phyloP scores from a whole-genome alignment of 2,113 vertebrate species.

The Rhynchomys soricoides region DNA sequence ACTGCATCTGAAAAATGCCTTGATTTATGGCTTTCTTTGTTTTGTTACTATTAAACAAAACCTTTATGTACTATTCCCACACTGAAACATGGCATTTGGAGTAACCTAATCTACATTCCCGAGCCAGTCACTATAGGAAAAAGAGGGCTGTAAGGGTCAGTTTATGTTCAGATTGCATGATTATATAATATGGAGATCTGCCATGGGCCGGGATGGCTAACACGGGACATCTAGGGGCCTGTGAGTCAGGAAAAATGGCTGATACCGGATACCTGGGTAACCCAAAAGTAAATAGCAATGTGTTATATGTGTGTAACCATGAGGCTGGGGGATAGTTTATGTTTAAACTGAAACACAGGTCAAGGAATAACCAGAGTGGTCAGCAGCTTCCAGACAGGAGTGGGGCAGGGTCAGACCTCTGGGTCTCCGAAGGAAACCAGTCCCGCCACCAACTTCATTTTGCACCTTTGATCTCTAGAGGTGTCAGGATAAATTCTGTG shows the following conservation, averaged over 20 bases:
- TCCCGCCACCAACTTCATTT: background rate
- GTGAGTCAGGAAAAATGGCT: background rate
- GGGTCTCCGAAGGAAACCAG: no score
- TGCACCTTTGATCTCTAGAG: background rate
- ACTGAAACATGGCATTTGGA: background rate
- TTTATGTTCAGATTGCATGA: background rate
- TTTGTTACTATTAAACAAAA: background rate
- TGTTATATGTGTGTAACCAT: background rate
- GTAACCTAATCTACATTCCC: background rate
- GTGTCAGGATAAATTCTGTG: background rate
- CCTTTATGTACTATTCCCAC: background rate
- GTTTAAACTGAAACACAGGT: background rate
- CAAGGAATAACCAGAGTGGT: background rate
- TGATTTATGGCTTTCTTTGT: background rate
- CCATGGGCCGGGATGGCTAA: background rate
- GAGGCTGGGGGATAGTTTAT: background rate
- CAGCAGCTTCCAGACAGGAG: background rate
- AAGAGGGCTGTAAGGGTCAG: background rate
- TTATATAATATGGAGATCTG: background rate
- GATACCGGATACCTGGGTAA: background rate
- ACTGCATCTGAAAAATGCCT: background rate
- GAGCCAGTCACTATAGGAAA: background rate
- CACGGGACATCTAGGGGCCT: background rate
- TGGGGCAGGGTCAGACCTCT: rapidly evolving
- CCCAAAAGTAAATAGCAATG: background rate